Evolutionary conservation across 2,797 vertebrate genomes (phyloP), one percentile per base, ranked within the genome.

Genomic region (Triplophysa yarkandensis): DNA sequence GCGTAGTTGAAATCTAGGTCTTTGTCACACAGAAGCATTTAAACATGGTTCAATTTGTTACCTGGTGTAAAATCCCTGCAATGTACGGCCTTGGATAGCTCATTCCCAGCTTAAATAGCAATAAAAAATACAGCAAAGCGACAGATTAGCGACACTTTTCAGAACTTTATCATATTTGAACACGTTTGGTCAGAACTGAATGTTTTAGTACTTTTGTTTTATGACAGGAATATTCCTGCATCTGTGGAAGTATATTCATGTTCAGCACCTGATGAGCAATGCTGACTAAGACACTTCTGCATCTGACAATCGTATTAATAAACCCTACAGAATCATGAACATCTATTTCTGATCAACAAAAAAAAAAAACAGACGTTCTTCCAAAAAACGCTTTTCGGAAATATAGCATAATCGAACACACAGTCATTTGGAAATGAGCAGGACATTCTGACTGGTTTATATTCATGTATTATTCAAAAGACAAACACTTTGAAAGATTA

Each of bases 291-390:
- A 25, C 14, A 39, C 36, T 48, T 58, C 55, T 50, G 64, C 73
- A 27, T 75, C 67, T 68, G 6, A 23, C 1, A 0, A 39, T 68
- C 16, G 10, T 67, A 74, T 67, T 68, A 75, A 74, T 74, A 74
- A 58, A 74, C 41, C 34, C 28, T 16, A 46, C 28, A 39, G 27
- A 60, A 60, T 28, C 28, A 58, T 66, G 43, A 27, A 67, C 28
- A 30, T 6, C 32, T 58, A n/a, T 58, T 58, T 32, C 17, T 58
- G 28, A 32, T 32, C 6, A 32, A 16, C 48, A 50, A 48, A 19
- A 8, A 21, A 16, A 28, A 21, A 39, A 16, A 67, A n/a, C 11
- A 74, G 63, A 74, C 63, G 13, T 48, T 14, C 27, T 28, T 67
- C 28, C 62, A 39, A 36, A 57, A 36, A 55, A 14, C 13, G 25